A percentile compares a stretch with the other conserved stretches of the same genome.
phyloP scores from a whole-genome alignment of 2,888 invertebrate genomes.

The Cosmorhoe ocellata region DNA sequence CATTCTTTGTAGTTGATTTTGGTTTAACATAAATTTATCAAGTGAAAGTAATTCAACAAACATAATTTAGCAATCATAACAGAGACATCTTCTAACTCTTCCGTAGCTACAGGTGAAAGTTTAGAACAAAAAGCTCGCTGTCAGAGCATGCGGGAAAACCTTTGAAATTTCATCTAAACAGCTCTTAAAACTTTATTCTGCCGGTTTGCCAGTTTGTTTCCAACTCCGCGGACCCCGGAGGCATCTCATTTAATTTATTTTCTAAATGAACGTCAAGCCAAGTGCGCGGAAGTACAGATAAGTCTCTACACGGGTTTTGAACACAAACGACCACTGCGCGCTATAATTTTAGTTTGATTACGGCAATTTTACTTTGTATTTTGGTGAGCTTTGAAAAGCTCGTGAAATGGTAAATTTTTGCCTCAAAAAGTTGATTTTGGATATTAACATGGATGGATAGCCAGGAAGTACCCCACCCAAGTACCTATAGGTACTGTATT shows the following conservation, averaged over 20 bases:
- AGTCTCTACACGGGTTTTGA: constrained; percentile 28
- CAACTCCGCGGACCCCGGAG: constrained; percentile 53
- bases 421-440: too few species aligned
- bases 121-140: constrained; percentile 54
- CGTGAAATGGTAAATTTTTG: too few species aligned
- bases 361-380: too few species aligned
- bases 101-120: constrained; percentile 52
- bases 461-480: too few species aligned
- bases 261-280: constrained; percentile 60
- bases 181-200: constrained; percentile 58
- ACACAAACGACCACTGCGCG: constrained; percentile 11
- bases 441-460: too few species aligned
- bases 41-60: constrained; percentile 23
- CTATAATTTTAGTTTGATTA: constrained; percentile 3
- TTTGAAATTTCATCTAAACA: constrained; percentile 72
- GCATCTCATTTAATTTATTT: constrained; percentile 69
- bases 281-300: constrained; percentile 40
- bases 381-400: too few species aligned
- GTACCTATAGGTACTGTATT: too few species aligned
- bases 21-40: too few species aligned
- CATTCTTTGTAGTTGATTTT: too few species aligned
- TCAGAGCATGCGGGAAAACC: constrained; percentile 57
- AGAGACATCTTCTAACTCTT: constrained; percentile 50
- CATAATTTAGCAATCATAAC: constrained; percentile 42
- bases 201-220: constrained; percentile 55